Conservation (phyloP, 2,113 vertebrate species). For the Elachura formosa region DNA sequence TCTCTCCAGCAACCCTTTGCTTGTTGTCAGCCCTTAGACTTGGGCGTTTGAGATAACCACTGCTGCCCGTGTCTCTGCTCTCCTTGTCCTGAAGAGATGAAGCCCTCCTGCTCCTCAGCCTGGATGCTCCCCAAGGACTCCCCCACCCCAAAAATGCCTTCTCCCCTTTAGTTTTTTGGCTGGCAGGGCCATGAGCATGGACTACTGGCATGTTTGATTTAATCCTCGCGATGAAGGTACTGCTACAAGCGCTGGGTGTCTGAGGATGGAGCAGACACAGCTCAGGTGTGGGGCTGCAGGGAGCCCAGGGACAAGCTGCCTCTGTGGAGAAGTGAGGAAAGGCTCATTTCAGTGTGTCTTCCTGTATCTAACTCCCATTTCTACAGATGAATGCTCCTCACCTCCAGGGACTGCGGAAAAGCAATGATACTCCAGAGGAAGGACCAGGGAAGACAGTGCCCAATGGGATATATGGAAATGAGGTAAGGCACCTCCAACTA, state of each 20-base stretch:
- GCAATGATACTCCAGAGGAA: background rate
- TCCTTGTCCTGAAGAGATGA: background rate
- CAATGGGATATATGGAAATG: background rate
- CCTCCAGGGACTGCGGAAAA: background rate
- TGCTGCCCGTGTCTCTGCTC: background rate
- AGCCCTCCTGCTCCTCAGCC: background rate
- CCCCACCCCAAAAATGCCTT: background rate
- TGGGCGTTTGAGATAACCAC: background rate
- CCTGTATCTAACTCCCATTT: background rate
- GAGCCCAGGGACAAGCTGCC: background rate
- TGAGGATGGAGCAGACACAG: background rate
- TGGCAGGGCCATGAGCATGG: background rate
- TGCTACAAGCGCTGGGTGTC: background rate
- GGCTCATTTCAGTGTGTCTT: background rate
- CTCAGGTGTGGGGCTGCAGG: rapidly evolving
- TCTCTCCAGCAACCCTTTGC: rapidly evolving
- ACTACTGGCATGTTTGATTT: background rate
- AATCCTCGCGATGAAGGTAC: background rate
- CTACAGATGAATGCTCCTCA: background rate
- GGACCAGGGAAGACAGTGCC: background rate
- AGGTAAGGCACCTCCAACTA: background rate
- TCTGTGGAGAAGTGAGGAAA: background rate
- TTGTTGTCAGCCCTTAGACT: background rate
- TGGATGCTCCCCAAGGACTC: background rate
- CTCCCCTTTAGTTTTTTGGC: background rate